A percentile compares a stretch with the other conserved stretches of the same genome.
Conservation (phyloP, 1,140 invertebrate species). For the Pseudomyrmex cubaensis region DNA sequence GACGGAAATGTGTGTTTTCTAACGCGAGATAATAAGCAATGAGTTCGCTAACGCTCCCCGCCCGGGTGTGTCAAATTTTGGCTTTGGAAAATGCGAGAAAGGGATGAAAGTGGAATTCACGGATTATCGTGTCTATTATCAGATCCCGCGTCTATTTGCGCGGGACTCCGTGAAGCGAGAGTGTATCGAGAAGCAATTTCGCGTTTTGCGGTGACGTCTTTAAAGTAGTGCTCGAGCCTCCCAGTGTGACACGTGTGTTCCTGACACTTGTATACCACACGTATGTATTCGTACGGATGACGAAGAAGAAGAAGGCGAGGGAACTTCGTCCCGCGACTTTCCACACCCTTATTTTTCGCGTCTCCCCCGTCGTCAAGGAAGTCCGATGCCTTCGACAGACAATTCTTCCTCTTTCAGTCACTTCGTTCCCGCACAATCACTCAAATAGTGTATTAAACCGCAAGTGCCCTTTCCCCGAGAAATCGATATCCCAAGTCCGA, state of each 20-base stretch:
- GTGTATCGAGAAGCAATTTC: constrained; percentile 70
- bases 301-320: constrained; percentile 35
- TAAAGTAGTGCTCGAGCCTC: constrained; percentile 72
- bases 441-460: constrained; percentile 27
- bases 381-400: constrained; percentile 76
- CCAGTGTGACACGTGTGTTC: constrained; percentile 79
- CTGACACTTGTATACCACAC: constrained; percentile 80
- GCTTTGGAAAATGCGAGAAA: background rate
- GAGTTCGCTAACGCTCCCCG: background rate
- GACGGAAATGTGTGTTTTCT: background rate
- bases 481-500: constrained; percentile 20
- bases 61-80: too few species aligned
- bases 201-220: constrained; percentile 60
- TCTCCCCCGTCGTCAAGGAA: constrained; percentile 47
- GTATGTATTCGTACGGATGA: constrained; percentile 35
- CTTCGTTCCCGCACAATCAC: constrained; percentile 33
- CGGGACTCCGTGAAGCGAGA: constrained; percentile 41
- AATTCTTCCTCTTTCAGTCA: constrained; percentile 60
- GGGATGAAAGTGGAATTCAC: background rate
- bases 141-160: constrained; percentile 8
- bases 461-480: constrained; percentile 11
- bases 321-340: constrained; percentile 69
- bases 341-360: constrained; percentile 80
- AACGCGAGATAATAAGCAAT: background rate
- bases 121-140: constrained; percentile 11